Evolutionary conservation across 2,888 invertebrate species (phyloP), one percentile per base, ranked within the genome.

Genomic region (Kuschelorhynchus macadamiae): DNA sequence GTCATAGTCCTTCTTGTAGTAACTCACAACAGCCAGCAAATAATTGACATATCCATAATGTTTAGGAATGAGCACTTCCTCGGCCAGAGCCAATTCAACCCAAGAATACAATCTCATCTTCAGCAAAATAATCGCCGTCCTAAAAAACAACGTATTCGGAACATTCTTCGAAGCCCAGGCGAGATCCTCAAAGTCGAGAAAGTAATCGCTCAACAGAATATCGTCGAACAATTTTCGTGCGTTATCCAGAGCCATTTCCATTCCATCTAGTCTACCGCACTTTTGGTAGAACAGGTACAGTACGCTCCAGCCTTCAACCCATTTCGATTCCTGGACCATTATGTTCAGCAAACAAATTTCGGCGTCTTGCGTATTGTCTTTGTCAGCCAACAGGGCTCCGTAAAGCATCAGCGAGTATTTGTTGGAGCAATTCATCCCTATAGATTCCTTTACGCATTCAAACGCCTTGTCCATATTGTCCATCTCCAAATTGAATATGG

Each of bases 241-340:
- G 78, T 79, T 81, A 59, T 79, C 81, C 56, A 76, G 57, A 1
- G 79, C 75, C 50, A 79, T 73, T 57, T 81, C 81, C 72, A 79
- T 78, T 8, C 82, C 82, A 67, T 79, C 80, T 14, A 53, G 49
- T 56, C 79, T 79, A 1, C 74, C 71, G n/a, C 65, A 73, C 60
- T 76, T 75, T 61, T 76, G 67, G 65, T 83, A 82, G 71, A 81
- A 82, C 41, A 82, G 42, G 57, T 81, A 80, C 7, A 83, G 71
- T 5, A 79, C 70, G 5, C 77, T 78, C 83, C 84, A 84, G 30
- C 80, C 82, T 78, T 81, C 81, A 1, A 79, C 46, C 80, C 82
- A 84, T 33, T 70, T 72, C 1, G 81, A 78, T 66, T 79, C 71
- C 21, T 75, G 71, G 0, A 78, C 70, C 33, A 81, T 68, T 18